Base-by-base conservation (phyloP, 2,888 invertebrate genomes). In the Meliscaeva auricollis region DNA sequence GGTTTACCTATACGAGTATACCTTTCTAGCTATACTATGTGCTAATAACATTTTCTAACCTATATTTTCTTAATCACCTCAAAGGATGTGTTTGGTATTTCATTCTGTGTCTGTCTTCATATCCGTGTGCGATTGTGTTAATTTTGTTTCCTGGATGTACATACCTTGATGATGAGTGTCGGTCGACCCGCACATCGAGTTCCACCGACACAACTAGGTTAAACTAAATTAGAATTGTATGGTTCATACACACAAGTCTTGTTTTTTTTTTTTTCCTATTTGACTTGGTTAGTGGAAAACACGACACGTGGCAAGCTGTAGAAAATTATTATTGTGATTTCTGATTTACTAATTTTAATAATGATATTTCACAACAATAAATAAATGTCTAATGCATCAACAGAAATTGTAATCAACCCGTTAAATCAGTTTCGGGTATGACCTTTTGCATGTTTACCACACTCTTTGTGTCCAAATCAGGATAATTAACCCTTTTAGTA, bases 51-150 rank as follows among this genome's bases (percentile, higher is more conserved):
- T 35, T 50, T n/a, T n/a, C 50, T 50, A 66, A 38, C 50, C 50
- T 48, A 66, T 50, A 66, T 66, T 50, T 64, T 66, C 66, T 50
- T 50, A 66, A 66, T 66, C 66, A 50, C 66, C 66, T 66, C 50
- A 66, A 66, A 66, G 32, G 66, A 66, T 50, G 66, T 66, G 35
- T 66, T 50, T 64, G 46, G 46, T 17, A 64, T 64, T 32, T 46
- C 64, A 11, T 15, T 35, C 20, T 50, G 13, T 58, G 9, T 9
- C 15, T 41, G 1, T 58, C 17, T 15, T 11, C 9, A 8, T 66
- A 66, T 48, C 8, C 50, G 3, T 50, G 35, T 20, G n/a, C n/a
- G 66, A 64, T 46, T 46, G 64, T 64, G 64, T 64, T 64, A 48
- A 66, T 50, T 66, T 66, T 8, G 35, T 66, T 66, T 50, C 35